Percentiles rank a stretch among this genome's conserved stretches.
Conservation (phyloP, 2,888 invertebrate species). For the Stomorhina lunata region DNA sequence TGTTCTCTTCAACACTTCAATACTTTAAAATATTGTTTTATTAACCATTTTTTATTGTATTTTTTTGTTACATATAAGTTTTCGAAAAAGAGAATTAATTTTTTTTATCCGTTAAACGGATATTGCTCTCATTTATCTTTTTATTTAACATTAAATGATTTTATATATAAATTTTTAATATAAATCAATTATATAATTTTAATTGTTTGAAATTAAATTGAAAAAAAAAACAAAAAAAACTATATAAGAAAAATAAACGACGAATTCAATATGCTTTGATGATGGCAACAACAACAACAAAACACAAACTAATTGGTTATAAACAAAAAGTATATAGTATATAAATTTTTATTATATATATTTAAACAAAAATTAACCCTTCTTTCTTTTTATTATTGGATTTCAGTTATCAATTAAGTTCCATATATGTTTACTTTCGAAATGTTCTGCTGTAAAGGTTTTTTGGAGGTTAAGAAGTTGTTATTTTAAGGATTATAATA, state of each 20-base stretch:
- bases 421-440: background rate
- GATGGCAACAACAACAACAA: conserved; percentile 70
- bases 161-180: conserved; percentile 26
- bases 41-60: conserved; percentile 12
- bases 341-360: conserved; percentile 36
- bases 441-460: too few relatives aligned
- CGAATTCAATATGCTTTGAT: conserved; percentile 77
- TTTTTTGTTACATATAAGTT: conserved; percentile 49
- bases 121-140: conserved; percentile 41
- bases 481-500: too few relatives aligned
- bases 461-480: too few relatives aligned
- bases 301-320: conserved; percentile 55
- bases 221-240: too few relatives aligned
- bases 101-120: conserved; percentile 60
- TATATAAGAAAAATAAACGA: conserved; percentile 61
- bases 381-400: conserved; percentile 7
- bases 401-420: background rate
- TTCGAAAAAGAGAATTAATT: background rate
- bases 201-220: background rate
- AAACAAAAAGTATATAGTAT: conserved; percentile 28
- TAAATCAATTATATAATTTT: conserved; percentile 17
- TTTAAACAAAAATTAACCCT: conserved; percentile 8
- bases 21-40: conserved; percentile 2
- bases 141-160: conserved; percentile 33
- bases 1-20: background rate